These are phyloP conservation scores for Fukomys damarensis DNA, from an alignment of 2,113 vertebrate species.

Conservation along the genomic window DNA sequence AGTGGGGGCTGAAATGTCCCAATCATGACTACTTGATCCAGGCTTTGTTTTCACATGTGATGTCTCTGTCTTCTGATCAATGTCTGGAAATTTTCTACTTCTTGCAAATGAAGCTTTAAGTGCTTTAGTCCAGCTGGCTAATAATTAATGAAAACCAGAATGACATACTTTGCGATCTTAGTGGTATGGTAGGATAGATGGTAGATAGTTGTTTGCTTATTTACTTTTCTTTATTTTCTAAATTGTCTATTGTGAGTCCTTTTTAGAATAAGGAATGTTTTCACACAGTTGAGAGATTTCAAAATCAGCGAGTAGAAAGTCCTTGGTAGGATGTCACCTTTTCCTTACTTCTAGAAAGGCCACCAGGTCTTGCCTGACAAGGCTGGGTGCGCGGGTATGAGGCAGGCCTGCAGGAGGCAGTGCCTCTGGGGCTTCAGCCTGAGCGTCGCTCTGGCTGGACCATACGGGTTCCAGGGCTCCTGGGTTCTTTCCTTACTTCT, in stretches of 20 bases:
- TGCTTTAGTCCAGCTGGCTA: not conserved
- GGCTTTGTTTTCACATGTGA: not conserved
- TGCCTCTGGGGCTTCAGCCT: not conserved
- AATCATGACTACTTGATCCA: not conserved
- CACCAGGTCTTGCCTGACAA: not conserved
- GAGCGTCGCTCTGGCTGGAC: not conserved
- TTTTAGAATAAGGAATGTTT: not conserved
- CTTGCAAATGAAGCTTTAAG: not conserved
- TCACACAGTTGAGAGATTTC: not conserved
- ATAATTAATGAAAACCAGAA: not conserved
- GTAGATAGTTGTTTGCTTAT: not conserved
- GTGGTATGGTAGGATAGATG: not conserved
- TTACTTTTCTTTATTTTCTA: constrained; percentile 43
- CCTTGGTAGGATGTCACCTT: not conserved
- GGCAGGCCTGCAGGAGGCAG: not conserved
- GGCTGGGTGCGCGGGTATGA: too few relatives aligned
- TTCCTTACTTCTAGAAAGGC: not conserved
- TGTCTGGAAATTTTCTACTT: not conserved
- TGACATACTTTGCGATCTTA: not conserved
- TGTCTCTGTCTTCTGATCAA: not conserved
- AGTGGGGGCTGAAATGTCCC: not conserved
- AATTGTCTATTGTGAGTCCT: not conserved
- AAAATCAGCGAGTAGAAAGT: constrained; percentile 10
- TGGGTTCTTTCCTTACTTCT: constrained; percentile 88
- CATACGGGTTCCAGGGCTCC: accelerated